phyloP scores from a whole-genome alignment of 2,888 invertebrate species.

The Phorcus lineatus region DNA sequence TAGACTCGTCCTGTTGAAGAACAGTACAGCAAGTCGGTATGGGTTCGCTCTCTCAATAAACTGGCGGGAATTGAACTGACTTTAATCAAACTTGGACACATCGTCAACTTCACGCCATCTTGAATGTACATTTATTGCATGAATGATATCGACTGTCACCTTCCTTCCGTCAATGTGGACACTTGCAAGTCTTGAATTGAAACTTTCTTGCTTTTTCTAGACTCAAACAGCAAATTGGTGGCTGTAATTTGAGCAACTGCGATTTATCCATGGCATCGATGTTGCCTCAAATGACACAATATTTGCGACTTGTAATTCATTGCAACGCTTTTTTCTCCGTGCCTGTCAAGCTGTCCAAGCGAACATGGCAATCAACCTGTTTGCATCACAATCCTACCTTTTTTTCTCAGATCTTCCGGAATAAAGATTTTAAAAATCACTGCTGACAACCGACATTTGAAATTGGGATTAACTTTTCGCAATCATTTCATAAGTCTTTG shows the following conservation, averaged over 20 bases:
- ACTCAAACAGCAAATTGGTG: neutral
- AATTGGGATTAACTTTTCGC: too few species aligned
- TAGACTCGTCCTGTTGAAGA: neutral
- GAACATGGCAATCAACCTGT: too few species aligned
- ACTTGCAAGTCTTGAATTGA: neutral
- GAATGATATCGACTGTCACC: neutral
- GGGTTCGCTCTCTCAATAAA: constrained; percentile 12
- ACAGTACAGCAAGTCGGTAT: neutral
- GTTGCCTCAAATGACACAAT: too few species aligned
- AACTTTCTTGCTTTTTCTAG: neutral
- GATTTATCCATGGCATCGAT: too few species aligned
- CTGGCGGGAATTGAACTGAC: constrained; percentile 15
- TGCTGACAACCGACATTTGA: too few species aligned
- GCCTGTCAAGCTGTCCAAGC: too few species aligned
- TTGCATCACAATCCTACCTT: too few species aligned
- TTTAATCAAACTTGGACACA: constrained; percentile 10
- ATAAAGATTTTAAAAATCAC: too few species aligned
- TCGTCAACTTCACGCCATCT: constrained; percentile 18
- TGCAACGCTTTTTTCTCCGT: too few species aligned
- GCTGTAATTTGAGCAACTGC: neutral
- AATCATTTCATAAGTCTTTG: too few species aligned
- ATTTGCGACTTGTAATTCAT: too few species aligned
- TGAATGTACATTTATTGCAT: constrained; percentile 6
- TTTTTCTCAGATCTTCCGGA: too few species aligned
- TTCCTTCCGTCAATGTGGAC: neutral